These are phyloP conservation scores for Micromussa lordhowensis DNA, from an alignment of 92 coral and sea anemone genomes.

Conservation along the genomic window DNA sequence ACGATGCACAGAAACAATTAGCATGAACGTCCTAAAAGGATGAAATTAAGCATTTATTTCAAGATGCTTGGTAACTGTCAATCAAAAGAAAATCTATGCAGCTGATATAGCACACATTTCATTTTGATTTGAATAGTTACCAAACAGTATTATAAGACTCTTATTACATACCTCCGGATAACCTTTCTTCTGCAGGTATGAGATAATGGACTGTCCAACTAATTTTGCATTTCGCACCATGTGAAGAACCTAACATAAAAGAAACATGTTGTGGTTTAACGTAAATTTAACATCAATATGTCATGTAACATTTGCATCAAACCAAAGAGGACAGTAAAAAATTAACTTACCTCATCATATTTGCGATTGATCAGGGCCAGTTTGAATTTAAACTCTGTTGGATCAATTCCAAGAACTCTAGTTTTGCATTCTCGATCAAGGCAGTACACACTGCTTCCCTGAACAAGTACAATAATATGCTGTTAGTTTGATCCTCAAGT, in stretches of 20 bases:
- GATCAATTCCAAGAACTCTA: constrained; percentile 96
- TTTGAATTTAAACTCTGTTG: constrained; percentile 97
- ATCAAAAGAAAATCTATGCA: too few species aligned
- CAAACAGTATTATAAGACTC: not conserved
- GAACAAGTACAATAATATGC: not conserved
- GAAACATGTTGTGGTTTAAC: not conserved
- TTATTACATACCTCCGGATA: constrained; percentile 88
- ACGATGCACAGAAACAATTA: too few species aligned
- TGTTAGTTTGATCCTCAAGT: not conserved
- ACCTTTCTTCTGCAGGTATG: constrained; percentile 96
- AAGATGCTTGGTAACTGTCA: too few species aligned
- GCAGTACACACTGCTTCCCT: constrained; percentile 99
- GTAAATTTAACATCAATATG: not conserved
- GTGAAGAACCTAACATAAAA: constrained; percentile 80
- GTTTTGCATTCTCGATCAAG: constrained; percentile 98
- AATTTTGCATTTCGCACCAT: constrained; percentile 99
- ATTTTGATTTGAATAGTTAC: too few species aligned
- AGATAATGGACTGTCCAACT: constrained; percentile 98
- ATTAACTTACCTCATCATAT: constrained; percentile 86
- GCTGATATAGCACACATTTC: too few species aligned
- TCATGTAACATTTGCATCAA: too few species aligned
- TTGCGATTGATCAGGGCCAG: constrained; percentile 96
- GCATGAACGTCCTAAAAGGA: too few species aligned
- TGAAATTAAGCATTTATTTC: too few species aligned
- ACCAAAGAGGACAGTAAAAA: too few species aligned